Evolutionary conservation across 2,888 invertebrate species (phyloP).

Genomic region (Mythimna albipuncta): DNA sequence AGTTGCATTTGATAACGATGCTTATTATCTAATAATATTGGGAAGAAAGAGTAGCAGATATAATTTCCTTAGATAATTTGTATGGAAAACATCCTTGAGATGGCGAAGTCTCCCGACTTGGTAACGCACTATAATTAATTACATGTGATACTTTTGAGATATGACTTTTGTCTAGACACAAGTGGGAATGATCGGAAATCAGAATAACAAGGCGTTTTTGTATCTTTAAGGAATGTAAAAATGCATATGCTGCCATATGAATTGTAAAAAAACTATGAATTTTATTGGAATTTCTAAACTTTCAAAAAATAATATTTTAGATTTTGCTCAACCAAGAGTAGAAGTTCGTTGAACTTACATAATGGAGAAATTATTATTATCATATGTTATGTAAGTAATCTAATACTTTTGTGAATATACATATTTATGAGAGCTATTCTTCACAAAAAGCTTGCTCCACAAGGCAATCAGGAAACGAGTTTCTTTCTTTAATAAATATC

Average conservation of each 20-base stretch:
- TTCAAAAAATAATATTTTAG: background rate
- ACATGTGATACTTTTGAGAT: conserved; percentile 81
- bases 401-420: background rate
- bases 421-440: conserved; percentile 24
- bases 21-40: conserved; percentile 13
- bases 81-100: conserved; percentile 74
- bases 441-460: background rate
- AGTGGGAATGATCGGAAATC: conserved; percentile 14
- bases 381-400: conserved; percentile 12
- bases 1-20: conserved; percentile 39
- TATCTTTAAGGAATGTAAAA: conserved; percentile 5
- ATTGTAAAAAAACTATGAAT: background rate
- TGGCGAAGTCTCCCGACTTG: conserved; percentile 58
- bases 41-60: conserved; percentile 4
- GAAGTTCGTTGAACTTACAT: conserved; percentile 20
- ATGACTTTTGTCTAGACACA: conserved; percentile 69
- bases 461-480: background rate
- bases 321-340: conserved; percentile 12
- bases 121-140: conserved; percentile 71
- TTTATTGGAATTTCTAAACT: background rate
- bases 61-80: conserved; percentile 30
- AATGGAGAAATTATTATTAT: conserved; percentile 5
- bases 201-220: conserved; percentile 4
- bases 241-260: background rate
- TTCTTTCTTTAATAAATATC: background rate